Evolutionary conservation across 1,140 invertebrate species (phyloP).

Genomic region (Chionoecetes opilio): DNA sequence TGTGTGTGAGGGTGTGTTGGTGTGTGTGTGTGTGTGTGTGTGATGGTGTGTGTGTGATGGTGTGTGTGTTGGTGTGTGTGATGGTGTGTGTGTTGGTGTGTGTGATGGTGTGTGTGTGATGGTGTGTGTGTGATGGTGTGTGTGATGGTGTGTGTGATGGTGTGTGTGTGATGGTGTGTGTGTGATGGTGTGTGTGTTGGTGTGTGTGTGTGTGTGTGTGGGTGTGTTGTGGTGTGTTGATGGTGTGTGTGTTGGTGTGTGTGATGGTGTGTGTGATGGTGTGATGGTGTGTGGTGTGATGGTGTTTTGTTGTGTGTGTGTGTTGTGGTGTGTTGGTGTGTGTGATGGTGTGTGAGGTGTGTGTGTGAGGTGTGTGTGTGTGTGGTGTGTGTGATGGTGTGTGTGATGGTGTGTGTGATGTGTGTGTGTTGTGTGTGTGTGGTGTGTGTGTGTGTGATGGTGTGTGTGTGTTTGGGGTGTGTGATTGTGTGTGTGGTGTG

Average conservation of each 20-base stretch:
- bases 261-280: too few relatives aligned
- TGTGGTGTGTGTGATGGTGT: background rate
- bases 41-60: background rate
- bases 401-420: too few relatives aligned
- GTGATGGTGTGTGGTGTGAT: too few relatives aligned
- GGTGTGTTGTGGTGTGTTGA: too few relatives aligned
- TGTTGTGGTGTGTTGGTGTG: constrained; percentile 1
- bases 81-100: background rate
- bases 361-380: too few relatives aligned
- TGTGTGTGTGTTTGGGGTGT: constrained; percentile 27
- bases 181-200: background rate
- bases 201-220: too few relatives aligned
- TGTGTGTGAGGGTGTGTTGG: background rate
- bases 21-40: background rate
- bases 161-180: background rate
- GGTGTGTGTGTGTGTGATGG: constrained; percentile 24
- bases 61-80: background rate
- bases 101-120: too few relatives aligned
- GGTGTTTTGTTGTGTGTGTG: background rate
- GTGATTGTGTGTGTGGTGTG: too few relatives aligned
- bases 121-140: too few relatives aligned
- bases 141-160: background rate
- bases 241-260: background rate
- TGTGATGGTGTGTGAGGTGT: background rate
- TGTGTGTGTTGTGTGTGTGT: constrained; percentile 17